Evolutionary conservation across 2,888 invertebrate genomes (phyloP), one percentile per base, ranked within the genome.

Genomic region (Eupeodes luniger): DNA sequence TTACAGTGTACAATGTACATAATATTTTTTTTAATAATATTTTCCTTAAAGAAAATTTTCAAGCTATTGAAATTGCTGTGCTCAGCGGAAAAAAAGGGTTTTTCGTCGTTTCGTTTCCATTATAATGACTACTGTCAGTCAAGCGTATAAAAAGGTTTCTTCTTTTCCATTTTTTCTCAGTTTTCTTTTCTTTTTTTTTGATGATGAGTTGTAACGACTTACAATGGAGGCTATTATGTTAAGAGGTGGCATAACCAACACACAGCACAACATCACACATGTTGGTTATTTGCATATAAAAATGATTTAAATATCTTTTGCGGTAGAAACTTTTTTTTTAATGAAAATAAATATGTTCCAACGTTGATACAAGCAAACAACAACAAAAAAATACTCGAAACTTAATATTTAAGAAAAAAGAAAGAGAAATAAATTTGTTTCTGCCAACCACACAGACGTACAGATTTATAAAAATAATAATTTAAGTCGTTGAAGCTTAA

Each of bases 111-210:
- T 34, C 19, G 6, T 64, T 47, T 9, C 62, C 53, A 64, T 74
- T 78, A 74, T 74, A 59, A 70, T 86, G 55, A 64, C 36, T 75
- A 55, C 79, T 75, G 78, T 69, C 86, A 79, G 75, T 85, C 70
- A 55, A 70, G 70, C 55, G 70, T 72, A 61, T 59, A 62, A 83
- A 74, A 49, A 19, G 62, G 57, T 36, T 19, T 72, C 47, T 40
- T 34, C 27, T 27, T 69, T 66, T 16, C 11, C 27, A 10, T 12
- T 59, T 59, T 9, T 14, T 61, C 27, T 27, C 34, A 61, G 19
- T 27, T 36, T 5, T 19, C 1, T 19, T 19, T n/a, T n/a, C n/a
- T 12, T 64, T 19, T 2, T 27, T 66, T 49, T 27, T 64, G 27
- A 66, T 66, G 27, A 47, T 14, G 66, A 49, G 49, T 49, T 66